Conservation (phyloP, 2,797 vertebrate species). For the Calcarius lapponicus region DNA sequence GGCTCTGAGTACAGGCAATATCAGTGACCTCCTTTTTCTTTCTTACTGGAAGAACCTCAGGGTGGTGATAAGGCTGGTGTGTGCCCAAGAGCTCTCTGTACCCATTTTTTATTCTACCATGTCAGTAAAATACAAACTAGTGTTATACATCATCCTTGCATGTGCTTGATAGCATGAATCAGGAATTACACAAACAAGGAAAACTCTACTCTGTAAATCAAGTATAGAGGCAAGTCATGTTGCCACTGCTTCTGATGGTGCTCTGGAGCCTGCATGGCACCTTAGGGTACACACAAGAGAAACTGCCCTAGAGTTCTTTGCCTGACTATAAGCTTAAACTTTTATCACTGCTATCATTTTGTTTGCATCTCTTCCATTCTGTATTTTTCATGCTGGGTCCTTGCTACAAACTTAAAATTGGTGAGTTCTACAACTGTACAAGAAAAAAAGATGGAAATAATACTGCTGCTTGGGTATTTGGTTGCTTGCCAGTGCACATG, state of each 20-base stretch:
- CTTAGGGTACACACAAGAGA: conserved; percentile 49
- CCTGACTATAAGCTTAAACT: conserved; percentile 79
- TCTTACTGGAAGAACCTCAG: background rate
- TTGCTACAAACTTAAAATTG: conserved; percentile 94
- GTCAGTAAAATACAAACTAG: conserved; percentile 22
- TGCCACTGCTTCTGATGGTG: conserved; percentile 54
- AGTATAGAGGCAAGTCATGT: background rate
- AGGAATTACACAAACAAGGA: background rate
- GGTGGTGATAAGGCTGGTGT: background rate
- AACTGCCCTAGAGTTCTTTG: conserved; percentile 67
- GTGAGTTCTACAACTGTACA: conserved; percentile 86
- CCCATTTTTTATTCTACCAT: conserved; percentile 21
- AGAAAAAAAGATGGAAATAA: conserved; percentile 66
- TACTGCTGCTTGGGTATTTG: conserved; percentile 70
- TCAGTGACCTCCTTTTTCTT: background rate
- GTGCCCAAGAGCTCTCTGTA: background rate
- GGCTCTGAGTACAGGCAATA: background rate
- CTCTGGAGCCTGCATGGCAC: conserved; percentile 73
- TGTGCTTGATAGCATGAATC: conserved; percentile 64
- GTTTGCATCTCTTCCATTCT: conserved; percentile 84
- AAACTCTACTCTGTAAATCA: conserved; percentile 3
- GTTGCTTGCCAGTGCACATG: conserved; percentile 74
- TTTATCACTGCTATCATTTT: conserved; percentile 83
- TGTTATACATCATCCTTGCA: conserved; percentile 52
- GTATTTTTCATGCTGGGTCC: conserved; percentile 87